A percentile compares a stretch with the other conserved stretches of the same genome.
Evolutionary conservation across 2,797 vertebrate species (phyloP).

Genomic region (Chaetodon trifasciatus): DNA sequence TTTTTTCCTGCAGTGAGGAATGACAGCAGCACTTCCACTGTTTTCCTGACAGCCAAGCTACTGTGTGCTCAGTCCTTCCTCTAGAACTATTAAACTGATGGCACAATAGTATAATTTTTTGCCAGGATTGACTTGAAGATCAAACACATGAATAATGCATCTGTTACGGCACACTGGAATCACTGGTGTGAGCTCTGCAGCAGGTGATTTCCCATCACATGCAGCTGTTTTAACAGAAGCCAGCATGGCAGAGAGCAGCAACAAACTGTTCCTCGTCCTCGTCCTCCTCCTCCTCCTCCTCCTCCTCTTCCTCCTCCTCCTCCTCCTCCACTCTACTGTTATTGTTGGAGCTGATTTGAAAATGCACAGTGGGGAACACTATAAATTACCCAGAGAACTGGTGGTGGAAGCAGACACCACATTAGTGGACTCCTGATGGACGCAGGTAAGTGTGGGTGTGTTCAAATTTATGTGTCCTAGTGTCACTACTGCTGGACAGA

Average conservation of each 20-base stretch:
- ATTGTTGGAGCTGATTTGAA: slow-evolving; percentile 38
- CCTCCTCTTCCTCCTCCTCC: slow-evolving; percentile 16
- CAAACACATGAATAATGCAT: slow-evolving; percentile 70
- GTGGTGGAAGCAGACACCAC: slow-evolving; percentile 16
- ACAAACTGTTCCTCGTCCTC: slow-evolving; percentile 12
- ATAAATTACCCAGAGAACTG: slow-evolving; percentile 36
- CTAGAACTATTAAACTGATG: slow-evolving; percentile 31
- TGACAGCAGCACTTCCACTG: slow-evolving; percentile 16
- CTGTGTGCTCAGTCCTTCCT: neutral
- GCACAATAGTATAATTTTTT: neutral
- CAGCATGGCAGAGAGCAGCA: slow-evolving; percentile 34
- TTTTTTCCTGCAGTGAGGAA: slow-evolving; percentile 16
- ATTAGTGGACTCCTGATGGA: slow-evolving; percentile 51
- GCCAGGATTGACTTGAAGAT: slow-evolving; percentile 45
- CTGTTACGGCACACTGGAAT: slow-evolving; percentile 26
- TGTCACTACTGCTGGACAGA: slow-evolving; percentile 5
- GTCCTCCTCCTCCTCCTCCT: slow-evolving; percentile 18
- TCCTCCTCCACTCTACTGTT: slow-evolving; percentile 11
- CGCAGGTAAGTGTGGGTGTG: slow-evolving; percentile 38
- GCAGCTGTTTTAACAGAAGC: slow-evolving; percentile 58
- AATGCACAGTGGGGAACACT: slow-evolving; percentile 31
- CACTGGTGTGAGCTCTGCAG: slow-evolving; percentile 51
- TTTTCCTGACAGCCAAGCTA: slow-evolving; percentile 30
- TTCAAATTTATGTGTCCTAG: slow-evolving; percentile 39
- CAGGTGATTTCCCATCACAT: slow-evolving; percentile 38